phyloP scores from a whole-genome alignment of 1,140 invertebrate genomes.

The Cheumatopsyche charites region DNA sequence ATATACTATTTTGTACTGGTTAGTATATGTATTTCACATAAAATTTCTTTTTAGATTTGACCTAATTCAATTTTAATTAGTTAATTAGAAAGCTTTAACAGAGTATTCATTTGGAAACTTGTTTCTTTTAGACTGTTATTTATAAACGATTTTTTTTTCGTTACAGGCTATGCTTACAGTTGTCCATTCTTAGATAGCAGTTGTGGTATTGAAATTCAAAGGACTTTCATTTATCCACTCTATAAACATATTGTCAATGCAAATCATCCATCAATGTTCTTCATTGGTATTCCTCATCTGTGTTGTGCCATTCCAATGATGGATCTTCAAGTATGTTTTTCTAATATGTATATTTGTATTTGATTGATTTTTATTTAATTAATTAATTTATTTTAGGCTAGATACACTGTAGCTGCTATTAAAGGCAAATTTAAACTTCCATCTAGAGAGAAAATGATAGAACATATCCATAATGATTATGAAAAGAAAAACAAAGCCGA shows the following conservation, averaged over 20 bases:
- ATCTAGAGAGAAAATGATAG: conserved; percentile 40
- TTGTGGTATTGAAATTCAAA: conserved; percentile 65
- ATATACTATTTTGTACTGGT: conserved; percentile 83
- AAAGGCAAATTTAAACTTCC: conserved; percentile 39
- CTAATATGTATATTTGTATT: neutral
- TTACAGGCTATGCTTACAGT: conserved; percentile 68
- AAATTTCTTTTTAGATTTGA: neutral
- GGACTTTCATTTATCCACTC: conserved; percentile 71
- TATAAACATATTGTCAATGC: conserved; percentile 79
- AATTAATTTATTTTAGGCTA: conserved; percentile 31
- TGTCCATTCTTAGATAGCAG: conserved; percentile 71
- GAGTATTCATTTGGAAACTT: too few species aligned
- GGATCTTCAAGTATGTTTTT: conserved; percentile 43
- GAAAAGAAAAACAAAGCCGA: conserved; percentile 32
- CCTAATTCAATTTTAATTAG: neutral
- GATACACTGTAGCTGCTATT: conserved; percentile 35
- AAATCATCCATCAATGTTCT: conserved; percentile 71
- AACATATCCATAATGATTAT: conserved; percentile 13
- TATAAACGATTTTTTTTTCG: too few species aligned
- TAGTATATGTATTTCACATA: conserved; percentile 25
- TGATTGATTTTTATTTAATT: neutral
- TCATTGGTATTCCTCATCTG: conserved; percentile 70
- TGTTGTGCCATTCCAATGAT: conserved; percentile 40
- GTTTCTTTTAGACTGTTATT: too few species aligned
- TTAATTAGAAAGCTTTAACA: too few species aligned